Conservation (phyloP, 92 coral and sea anemone genomes). For the Palythoa grandiflora region DNA sequence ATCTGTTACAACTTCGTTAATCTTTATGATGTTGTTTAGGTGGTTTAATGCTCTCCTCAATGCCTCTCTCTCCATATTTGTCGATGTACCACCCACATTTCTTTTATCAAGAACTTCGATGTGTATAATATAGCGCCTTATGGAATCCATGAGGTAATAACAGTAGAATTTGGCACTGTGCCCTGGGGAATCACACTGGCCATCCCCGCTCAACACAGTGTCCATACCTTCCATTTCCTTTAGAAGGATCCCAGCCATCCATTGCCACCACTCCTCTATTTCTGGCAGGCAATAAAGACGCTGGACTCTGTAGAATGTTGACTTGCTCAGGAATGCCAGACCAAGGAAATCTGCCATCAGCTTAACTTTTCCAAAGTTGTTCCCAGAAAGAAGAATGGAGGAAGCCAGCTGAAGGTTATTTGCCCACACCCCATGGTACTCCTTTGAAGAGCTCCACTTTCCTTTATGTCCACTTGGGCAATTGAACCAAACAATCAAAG, state of each 20-base stretch:
- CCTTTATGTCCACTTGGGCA: not conserved
- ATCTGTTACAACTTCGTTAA: constrained; percentile 19
- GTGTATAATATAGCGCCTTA: constrained; percentile 44
- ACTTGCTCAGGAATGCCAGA: constrained; percentile 16
- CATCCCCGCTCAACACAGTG: constrained; percentile 42
- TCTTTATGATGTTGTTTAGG: not conserved
- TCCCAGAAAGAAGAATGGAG: constrained; percentile 42
- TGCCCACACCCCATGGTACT: constrained; percentile 16
- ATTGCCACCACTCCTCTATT: constrained; percentile 38
- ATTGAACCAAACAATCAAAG: not conserved
- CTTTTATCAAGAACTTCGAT: constrained; percentile 59
- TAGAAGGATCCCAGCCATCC: constrained; percentile 28
- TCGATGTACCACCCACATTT: constrained; percentile 29
- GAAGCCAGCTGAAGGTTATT: constrained; percentile 45
- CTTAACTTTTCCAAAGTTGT: constrained; percentile 13
- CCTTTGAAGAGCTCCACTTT: constrained; percentile 3
- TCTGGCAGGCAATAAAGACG: constrained; percentile 34
- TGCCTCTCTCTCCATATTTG: constrained; percentile 15
- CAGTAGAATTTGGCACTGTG: constrained; percentile 50
- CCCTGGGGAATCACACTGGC: constrained; percentile 69
- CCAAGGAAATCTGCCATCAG: constrained; percentile 40
- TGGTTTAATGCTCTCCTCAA: constrained; percentile 22
- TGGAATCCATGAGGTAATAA: constrained; percentile 56
- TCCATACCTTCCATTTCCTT: not conserved
- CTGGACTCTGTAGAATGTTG: constrained; percentile 35